Conservation (phyloP, 2,888 invertebrate species). For the Tetragonula carbonaria region DNA sequence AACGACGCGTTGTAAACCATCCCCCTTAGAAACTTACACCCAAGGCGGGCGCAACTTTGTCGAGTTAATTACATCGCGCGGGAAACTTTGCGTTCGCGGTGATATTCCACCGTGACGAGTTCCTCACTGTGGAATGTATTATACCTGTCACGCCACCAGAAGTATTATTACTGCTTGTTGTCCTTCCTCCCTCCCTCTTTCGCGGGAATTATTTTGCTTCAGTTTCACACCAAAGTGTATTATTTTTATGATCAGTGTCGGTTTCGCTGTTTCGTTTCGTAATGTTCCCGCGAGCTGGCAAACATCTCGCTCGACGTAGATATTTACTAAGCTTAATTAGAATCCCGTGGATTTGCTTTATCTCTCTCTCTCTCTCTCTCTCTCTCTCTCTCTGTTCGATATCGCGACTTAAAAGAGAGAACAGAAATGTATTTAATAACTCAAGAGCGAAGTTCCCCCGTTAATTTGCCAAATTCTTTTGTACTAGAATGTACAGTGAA, state of each 20-base stretch:
- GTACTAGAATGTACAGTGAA: not conserved
- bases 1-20: constrained; percentile 51
- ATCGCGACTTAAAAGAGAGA: not conserved
- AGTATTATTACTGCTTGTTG: not conserved
- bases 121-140: not conserved
- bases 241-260: no score
- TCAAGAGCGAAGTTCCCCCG: not conserved
- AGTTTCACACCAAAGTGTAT: no score
- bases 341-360: no score
- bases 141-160: not conserved
- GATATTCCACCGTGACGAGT: constrained; percentile 24
- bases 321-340: no score
- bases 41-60: constrained; percentile 54
- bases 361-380: no score
- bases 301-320: no score
- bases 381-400: no score
- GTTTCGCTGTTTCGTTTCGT: no score
- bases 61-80: constrained; percentile 68
- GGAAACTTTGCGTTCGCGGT: constrained; percentile 44
- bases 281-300: no score
- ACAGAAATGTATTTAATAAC: not conserved
- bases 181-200: no score
- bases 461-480: not conserved
- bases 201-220: no score
- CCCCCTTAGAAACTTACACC: constrained; percentile 49